These are phyloP conservation scores for Eretmochelys imbricata DNA, from an alignment of 2,113 vertebrate species.

Conservation along the genomic window DNA sequence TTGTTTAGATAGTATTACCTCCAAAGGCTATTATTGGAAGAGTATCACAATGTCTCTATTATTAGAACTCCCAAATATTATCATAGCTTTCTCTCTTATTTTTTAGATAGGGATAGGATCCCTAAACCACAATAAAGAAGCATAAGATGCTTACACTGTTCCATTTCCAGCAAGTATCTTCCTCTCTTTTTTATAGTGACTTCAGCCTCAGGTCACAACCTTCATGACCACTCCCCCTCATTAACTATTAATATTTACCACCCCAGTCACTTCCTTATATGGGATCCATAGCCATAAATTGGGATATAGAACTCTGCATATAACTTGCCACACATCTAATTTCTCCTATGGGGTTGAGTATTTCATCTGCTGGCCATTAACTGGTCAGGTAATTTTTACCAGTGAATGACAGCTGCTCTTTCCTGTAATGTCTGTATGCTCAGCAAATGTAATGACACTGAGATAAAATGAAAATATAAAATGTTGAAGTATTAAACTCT, in stretches of 20 bases:
- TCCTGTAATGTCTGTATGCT: neutral
- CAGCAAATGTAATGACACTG: neutral
- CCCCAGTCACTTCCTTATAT: neutral
- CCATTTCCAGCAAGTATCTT: neutral
- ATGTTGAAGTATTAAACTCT: neutral
- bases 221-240: neutral
- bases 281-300: neutral
- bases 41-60: neutral
- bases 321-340: neutral
- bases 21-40: neutral
- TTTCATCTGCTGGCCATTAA: neutral
- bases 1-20: neutral
- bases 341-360: neutral
- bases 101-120: neutral
- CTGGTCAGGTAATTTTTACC: neutral
- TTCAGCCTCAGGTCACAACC: neutral
- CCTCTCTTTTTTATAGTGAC: neutral
- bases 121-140: neutral
- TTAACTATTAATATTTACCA: neutral
- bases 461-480: neutral
- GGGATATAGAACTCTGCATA: neutral
- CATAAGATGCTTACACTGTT: rapidly evolving
- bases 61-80: neutral
- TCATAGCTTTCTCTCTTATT: neutral
- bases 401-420: neutral